phyloP scores from a whole-genome alignment of 2,888 invertebrate species.

The Aphrophora alni region DNA sequence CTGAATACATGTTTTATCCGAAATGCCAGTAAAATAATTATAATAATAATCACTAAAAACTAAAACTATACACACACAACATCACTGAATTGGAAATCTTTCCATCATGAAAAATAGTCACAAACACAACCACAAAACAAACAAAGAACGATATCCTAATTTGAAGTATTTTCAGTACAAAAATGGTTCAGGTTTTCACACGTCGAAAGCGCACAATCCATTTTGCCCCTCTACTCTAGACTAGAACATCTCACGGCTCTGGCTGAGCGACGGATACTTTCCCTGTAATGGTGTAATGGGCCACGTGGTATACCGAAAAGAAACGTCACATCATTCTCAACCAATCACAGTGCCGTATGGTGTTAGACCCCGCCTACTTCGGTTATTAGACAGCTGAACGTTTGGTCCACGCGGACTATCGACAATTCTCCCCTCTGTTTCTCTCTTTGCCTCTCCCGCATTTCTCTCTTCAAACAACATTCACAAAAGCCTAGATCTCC shows the following conservation, averaged over 20 bases:
- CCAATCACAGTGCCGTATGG: conserved; percentile 36
- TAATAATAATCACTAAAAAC: not conserved
- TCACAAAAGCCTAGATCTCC: conserved; percentile 36
- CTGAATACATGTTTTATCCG: conserved; percentile 68
- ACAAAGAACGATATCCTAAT: not conserved
- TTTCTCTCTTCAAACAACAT: conserved; percentile 41
- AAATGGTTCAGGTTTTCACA: conserved; percentile 20
- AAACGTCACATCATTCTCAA: conserved; percentile 41
- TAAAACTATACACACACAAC: conserved; percentile 1
- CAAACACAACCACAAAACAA: conserved; percentile 12
- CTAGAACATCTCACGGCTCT: conserved; percentile 5
- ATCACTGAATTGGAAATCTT: conserved; percentile 6
- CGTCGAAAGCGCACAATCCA: conserved; percentile 25
- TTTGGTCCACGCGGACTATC: conserved; percentile 45
- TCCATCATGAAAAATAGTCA: not conserved
- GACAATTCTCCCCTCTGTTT: conserved; percentile 30
- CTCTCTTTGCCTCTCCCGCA: conserved; percentile 38
- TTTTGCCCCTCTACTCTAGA: conserved; percentile 16
- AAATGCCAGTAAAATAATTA: conserved; percentile 10
- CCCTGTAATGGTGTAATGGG: conserved; percentile 45
- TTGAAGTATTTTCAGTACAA: not conserved
- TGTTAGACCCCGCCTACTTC: conserved; percentile 24
- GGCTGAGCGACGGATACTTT: conserved; percentile 41
- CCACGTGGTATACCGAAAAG: conserved; percentile 46
- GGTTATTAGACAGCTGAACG: conserved; percentile 16